These are phyloP conservation scores for Oasisia sp. DNA, from an alignment of 2,888 invertebrate genomes.

Conservation along the genomic window DNA sequence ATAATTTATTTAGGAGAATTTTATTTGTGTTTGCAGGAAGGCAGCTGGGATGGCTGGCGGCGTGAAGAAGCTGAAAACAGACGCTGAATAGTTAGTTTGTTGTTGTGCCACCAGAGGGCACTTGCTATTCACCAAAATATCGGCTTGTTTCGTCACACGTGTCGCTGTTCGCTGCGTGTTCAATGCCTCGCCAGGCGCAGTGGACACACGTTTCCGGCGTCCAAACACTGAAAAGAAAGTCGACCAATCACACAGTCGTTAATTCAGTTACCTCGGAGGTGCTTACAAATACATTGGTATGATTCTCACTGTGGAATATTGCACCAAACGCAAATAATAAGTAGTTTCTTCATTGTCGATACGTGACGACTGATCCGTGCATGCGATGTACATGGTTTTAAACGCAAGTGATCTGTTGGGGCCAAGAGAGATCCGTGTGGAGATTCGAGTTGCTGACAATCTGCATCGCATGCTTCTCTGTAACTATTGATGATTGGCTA, in stretches of 20 bases:
- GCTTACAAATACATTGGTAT: not conserved
- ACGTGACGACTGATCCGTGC: not conserved
- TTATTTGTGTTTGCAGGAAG: not conserved
- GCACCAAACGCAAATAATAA: not conserved
- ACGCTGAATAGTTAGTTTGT: conserved; percentile 19
- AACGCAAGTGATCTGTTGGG: not conserved
- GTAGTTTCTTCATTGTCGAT: not conserved
- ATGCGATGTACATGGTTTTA: conserved; percentile 7
- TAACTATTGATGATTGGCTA: not conserved
- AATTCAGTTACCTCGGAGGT: not conserved
- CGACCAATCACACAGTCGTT: not conserved
- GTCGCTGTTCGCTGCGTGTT: not conserved
- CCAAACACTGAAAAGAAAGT: not conserved
- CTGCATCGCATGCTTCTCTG: not conserved
- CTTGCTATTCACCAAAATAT: conserved; percentile 10
- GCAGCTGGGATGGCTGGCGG: not conserved
- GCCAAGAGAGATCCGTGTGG: not conserved
- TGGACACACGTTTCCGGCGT: not conserved
- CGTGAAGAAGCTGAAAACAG: conserved; percentile 20
- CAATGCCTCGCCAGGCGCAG: not conserved
- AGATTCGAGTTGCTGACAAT: not conserved
- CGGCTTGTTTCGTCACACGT: not conserved
- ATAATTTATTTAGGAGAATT: not conserved
- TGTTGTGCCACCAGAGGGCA: not conserved
- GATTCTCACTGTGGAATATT: not conserved